Percentiles rank a stretch among this genome's conserved stretches.
Evolutionary conservation across 2,113 vertebrate genomes (phyloP).

Genomic region (Lepus americanus): DNA sequence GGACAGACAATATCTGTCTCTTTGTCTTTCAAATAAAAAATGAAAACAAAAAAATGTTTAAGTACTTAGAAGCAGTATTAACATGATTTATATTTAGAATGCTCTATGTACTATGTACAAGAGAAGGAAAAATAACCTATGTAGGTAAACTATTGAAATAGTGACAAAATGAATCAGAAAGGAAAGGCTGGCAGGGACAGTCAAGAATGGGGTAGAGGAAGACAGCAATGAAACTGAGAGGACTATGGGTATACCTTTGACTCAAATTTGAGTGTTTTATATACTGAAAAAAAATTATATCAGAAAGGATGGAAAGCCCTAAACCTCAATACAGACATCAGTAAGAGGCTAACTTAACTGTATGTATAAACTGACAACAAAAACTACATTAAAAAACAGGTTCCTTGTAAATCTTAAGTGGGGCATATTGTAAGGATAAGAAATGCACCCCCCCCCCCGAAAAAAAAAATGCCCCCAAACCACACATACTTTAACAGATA

Average conservation of each 20-base stretch:
- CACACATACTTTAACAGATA: neutral
- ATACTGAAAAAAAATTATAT: neutral
- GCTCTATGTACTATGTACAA: neutral
- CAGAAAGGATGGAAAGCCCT: neutral
- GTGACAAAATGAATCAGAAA: neutral
- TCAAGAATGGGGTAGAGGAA: neutral
- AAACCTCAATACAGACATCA: conserved; percentile 28
- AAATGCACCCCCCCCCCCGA: neutral
- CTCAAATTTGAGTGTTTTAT: neutral
- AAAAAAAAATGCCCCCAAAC: neutral
- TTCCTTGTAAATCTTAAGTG: neutral
- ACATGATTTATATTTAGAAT: neutral
- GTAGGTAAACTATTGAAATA: neutral
- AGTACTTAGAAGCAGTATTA: neutral
- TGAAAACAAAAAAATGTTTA: too few relatives aligned
- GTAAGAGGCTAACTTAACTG: neutral
- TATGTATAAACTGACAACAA: neutral
- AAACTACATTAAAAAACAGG: neutral
- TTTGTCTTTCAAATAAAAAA: too few relatives aligned
- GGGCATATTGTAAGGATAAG: neutral
- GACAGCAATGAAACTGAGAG: neutral
- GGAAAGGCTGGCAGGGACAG: neutral
- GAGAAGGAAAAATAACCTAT: neutral
- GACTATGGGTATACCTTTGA: neutral
- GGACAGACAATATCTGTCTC: too few relatives aligned